Conservation (phyloP, 2,797 vertebrate genomes). For the Cottoperca gobio region DNA sequence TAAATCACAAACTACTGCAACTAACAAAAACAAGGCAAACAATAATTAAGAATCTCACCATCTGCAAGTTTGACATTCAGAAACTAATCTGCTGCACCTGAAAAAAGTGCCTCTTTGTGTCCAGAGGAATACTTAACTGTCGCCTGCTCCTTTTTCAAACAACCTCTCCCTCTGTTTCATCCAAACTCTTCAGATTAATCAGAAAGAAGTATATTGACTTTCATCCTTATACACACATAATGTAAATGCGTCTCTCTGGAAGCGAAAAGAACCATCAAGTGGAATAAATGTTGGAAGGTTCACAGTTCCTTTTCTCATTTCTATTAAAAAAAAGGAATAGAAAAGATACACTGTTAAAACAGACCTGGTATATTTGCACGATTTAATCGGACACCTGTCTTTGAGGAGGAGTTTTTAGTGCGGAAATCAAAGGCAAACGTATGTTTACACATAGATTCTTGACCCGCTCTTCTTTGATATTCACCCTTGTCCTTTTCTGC, state of each 20-base stretch:
- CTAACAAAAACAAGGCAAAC: not conserved
- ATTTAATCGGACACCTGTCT: not conserved
- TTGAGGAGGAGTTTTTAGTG: not conserved
- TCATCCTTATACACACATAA: constrained; percentile 35
- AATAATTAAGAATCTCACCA: not conserved
- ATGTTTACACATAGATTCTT: constrained; percentile 23
- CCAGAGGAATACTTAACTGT: constrained; percentile 1
- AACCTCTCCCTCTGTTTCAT: not conserved
- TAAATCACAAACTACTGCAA: not conserved
- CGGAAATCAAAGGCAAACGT: not conserved
- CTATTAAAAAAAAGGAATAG: not conserved
- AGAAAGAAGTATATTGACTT: constrained; percentile 26
- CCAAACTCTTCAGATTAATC: constrained; percentile 41
- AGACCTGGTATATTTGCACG: too few relatives aligned
- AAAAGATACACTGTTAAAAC: too few relatives aligned
- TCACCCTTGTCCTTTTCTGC: not conserved
- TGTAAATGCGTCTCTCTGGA: constrained; percentile 22
- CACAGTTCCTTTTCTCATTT: constrained; percentile 2
- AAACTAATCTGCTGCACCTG: not conserved
- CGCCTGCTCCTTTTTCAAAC: constrained; percentile 8
- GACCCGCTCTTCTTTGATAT: constrained; percentile 1
- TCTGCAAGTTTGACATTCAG: too few relatives aligned
- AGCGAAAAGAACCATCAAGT: constrained; percentile 19
- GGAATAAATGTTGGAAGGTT: constrained; percentile 39
- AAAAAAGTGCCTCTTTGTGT: constrained; percentile 8